Evolutionary conservation across 1,140 invertebrate species (phyloP).

Genomic region (Melanaphis sacchari): DNA sequence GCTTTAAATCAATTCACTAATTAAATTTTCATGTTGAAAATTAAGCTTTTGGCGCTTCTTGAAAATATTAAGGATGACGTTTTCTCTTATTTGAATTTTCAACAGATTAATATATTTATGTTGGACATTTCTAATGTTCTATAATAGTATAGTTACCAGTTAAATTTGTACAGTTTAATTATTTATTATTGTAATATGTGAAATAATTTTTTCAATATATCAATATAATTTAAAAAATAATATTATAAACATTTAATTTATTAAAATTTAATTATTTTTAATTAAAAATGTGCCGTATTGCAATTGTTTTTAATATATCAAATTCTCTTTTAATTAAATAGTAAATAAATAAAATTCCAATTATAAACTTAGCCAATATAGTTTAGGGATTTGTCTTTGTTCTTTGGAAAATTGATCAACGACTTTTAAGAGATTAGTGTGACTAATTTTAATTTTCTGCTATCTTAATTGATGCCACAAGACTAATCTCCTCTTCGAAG

Average conservation of each 20-base stretch:
- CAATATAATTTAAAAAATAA: not conserved
- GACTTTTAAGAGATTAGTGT: conserved; percentile 22
- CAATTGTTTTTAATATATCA: not conserved
- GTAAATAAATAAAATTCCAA: not conserved
- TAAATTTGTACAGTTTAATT: not conserved
- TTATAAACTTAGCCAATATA: not conserved
- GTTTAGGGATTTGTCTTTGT: not conserved
- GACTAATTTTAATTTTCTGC: conserved; percentile 53
- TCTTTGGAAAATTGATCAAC: conserved; percentile 21
- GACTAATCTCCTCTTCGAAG: conserved; percentile 28
- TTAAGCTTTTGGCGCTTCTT: not conserved
- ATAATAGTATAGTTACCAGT: not conserved
- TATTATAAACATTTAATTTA: not conserved
- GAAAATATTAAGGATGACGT: not conserved
- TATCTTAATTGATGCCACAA: conserved; percentile 54
- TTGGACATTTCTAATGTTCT: not conserved
- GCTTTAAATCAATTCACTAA: not conserved
- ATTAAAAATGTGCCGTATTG: not conserved
- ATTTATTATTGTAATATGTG: not conserved
- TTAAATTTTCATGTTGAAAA: not conserved
- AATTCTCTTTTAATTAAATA: not conserved
- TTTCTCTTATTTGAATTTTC: not conserved
- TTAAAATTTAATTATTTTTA: not conserved
- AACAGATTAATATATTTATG: not conserved
- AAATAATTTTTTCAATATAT: not conserved